Evolutionary conservation across 2,113 vertebrate species (phyloP).

Genomic region (Calidris pugnax): DNA sequence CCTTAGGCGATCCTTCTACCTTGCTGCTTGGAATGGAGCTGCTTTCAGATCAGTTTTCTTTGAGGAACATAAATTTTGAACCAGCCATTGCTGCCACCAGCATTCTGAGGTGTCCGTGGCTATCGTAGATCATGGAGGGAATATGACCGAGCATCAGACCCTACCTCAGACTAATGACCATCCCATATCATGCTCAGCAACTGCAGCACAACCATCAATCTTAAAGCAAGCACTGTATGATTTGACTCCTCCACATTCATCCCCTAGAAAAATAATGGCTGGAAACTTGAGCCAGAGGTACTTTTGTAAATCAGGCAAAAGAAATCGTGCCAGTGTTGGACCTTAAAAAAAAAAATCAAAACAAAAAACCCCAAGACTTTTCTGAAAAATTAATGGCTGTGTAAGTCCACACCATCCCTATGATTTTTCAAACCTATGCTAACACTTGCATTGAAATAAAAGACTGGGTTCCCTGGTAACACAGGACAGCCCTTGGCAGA

Average conservation of each 20-base stretch:
- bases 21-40: background rate
- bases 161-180: background rate
- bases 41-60: background rate
- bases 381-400: background rate
- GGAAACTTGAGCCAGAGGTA: background rate
- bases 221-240: background rate
- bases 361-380: background rate
- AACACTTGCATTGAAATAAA: background rate
- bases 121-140: fast-evolving
- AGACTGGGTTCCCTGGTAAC: background rate
- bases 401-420: background rate
- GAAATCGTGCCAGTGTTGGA: background rate
- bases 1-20: background rate
- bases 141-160: background rate
- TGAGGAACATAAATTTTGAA: background rate
- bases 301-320: background rate
- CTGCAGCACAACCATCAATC: background rate
- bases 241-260: background rate
- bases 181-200: background rate
- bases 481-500: background rate
- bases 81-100: background rate
- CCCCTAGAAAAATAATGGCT: background rate
- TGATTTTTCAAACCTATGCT: background rate
- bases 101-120: background rate
- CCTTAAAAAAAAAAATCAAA: background rate